Evolutionary conservation across 2,888 invertebrate species (phyloP).

Genomic region (Sarcophaga subvicina): DNA sequence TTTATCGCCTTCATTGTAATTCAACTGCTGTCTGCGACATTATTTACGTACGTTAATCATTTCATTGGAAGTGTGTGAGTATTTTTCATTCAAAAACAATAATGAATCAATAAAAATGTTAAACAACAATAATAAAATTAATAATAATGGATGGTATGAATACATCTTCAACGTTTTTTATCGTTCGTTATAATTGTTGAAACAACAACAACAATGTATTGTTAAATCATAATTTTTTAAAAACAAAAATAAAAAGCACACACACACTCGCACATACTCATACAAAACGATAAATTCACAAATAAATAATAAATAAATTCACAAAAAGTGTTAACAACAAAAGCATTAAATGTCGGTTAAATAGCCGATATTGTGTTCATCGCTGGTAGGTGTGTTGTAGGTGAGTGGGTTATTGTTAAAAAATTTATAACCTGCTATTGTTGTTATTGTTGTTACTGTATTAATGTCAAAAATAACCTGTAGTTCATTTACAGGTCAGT

Average conservation of each 20-base stretch:
- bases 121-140: conserved; percentile 54
- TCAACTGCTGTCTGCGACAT: not conserved
- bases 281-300: no score
- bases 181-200: conserved; percentile 14
- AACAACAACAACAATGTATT: conserved; percentile 11
- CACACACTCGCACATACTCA: no score
- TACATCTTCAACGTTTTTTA: conserved; percentile 8
- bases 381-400: not conserved
- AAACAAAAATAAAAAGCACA: not conserved
- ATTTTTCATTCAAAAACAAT: conserved; percentile 10
- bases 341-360: conserved; percentile 44
- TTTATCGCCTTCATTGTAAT: conserved; percentile 9
- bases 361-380: conserved; percentile 12
- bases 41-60: not conserved
- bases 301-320: no score
- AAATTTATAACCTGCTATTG: conserved; percentile 7
- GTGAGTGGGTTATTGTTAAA: conserved; percentile 40
- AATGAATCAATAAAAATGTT: conserved; percentile 65
- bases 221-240: not conserved
- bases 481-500: conserved; percentile 51
- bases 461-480: not conserved
- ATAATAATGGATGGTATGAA: conserved; percentile 10
- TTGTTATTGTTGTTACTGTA: conserved; percentile 17
- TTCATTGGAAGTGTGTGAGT: not conserved
- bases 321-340: conserved; percentile 37